Evolutionary conservation across 2,888 invertebrate genomes (phyloP), one percentile per base, ranked within the genome.

Genomic region (Aporophyla lueneburgensis): DNA sequence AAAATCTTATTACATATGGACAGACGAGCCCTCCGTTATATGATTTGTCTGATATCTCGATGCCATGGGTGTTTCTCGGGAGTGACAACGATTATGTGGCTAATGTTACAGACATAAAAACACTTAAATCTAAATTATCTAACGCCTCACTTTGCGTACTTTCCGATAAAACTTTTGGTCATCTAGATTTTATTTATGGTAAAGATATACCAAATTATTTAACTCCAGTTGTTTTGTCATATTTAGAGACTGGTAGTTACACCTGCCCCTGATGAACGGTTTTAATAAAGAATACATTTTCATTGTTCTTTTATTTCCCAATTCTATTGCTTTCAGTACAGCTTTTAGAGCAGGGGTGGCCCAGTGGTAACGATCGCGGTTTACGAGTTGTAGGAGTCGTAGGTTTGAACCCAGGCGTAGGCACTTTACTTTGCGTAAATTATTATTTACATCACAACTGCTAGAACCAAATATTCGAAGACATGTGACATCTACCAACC

Each of bases 181-280:
- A 92, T 81, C 80, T 92, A 54, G 92, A 91, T 72, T 92, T 89
- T 68, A 33, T 92, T 21, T 91, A 87, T 62, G 91, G 92, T 43
- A 89, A 88, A 72, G 88, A 88, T 74, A 81, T 92, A 53, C 80
- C 81, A 0, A 91, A 86, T 54, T 86, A 85, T 49, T 59, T 92
- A 67, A 91, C 89, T 3, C 89, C 90, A 16, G 83, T 86, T 49
- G 75, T 91, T 62, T 74, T 89, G 43, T 79, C 86, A 3, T 73
- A 74, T 49, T 61, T 91, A 14, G 74, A 88, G 7, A 86, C 62
- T 19, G 85, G 85, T 14, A 62, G 7, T 19, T 86, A 87, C 67
- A 62, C 59, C 24, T 91, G 90, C 24, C 59, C 78, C 12, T 89
- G 62, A 78, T 54, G 6, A 63, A 59, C 10, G 3, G 21, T 49